These are phyloP conservation scores for Arremon aurantiirostris DNA, from an alignment of 2,797 vertebrate genomes.

Conservation along the genomic window DNA sequence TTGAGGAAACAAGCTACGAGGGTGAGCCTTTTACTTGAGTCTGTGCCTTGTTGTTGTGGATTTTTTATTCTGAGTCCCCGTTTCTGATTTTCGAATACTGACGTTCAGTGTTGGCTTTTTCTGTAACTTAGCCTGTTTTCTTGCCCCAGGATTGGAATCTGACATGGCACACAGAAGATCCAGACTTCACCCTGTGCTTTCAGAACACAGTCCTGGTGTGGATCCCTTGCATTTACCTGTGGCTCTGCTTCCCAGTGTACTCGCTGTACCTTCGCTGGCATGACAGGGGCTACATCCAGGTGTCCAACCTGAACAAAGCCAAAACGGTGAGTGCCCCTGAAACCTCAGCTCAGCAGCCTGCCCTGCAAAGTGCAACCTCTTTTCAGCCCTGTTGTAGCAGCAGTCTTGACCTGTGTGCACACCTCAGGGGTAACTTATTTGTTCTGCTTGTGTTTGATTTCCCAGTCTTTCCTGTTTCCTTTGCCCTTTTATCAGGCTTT, in stretches of 20 bases:
- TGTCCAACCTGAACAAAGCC: constrained; percentile 91
- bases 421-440: not conserved
- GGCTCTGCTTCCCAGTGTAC: constrained; percentile 86
- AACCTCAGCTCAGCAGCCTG: accelerated
- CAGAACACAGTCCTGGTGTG: constrained; percentile 89
- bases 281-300: constrained; percentile 88
- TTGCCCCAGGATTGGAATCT: constrained; percentile 85
- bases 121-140: not conserved
- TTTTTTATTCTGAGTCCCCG: not conserved
- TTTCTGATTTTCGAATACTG: not conserved
- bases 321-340: constrained; percentile 82
- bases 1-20: not conserved
- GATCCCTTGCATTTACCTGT: constrained; percentile 91
- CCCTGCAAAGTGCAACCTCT: not conserved
- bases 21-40: not conserved
- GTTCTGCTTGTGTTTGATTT: not conserved
- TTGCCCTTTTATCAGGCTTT: not conserved
- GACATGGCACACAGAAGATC: constrained; percentile 85
- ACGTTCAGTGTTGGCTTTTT: not conserved
- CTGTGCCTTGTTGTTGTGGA: not conserved
- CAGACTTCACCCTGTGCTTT: constrained; percentile 91
- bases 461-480: not conserved
- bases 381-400: not conserved
- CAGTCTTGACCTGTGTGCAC: not conserved
- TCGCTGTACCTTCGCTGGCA: constrained; percentile 82